Base-by-base conservation (phyloP, 2,797 vertebrate genomes). In the Hemibagrus guttatus region DNA sequence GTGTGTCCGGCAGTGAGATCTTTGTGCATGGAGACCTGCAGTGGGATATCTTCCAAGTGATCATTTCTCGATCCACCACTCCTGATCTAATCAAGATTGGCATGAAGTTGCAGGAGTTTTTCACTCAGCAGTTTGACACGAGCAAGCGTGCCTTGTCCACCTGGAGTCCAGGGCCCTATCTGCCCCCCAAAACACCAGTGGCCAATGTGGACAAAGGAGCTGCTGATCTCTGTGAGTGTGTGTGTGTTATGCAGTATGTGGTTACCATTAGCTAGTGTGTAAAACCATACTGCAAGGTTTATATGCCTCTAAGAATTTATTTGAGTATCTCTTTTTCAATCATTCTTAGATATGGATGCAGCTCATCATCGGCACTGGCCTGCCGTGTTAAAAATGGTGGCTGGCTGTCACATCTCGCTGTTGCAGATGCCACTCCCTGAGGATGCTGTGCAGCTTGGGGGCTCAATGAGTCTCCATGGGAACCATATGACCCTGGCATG, bases 41-140 rank as follows among this genome's bases (percentile, higher is more conserved):
- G 92, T 99, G 98, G 98, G 98, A 99, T 95, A 98, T 99, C 91
- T 99, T 99, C 94, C 98, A 99, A 95, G 98, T 99, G 90, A 99
- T 99, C 95, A 99, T 99, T 95, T 99, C 98, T 64, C 96, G 98
- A 93, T 99, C 98, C 0, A 99, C 98, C 72, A 99, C 98, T 0
- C 98, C 98, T 63, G 98, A 99, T 94, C 96, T 99, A 88, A 99
- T 99, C 93, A 99, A 99, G 96, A 99, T 99, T 84, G 98, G 98
- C 93, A 99, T 99, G 98, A 99, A 99, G 92, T 96, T 99, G 75
- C 98, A 99, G 93, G 98, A 99, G 95, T 99, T 99, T 93, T 99
- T 99, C 92, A 99, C 98, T 58, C 98, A 99, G 90, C 98, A 99
- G 91, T 99, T 99, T 89, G 98, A 99, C 92, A 99, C 98, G 87